phyloP scores from a whole-genome alignment of 2,113 vertebrate genomes.

The Canis aureus region DNA sequence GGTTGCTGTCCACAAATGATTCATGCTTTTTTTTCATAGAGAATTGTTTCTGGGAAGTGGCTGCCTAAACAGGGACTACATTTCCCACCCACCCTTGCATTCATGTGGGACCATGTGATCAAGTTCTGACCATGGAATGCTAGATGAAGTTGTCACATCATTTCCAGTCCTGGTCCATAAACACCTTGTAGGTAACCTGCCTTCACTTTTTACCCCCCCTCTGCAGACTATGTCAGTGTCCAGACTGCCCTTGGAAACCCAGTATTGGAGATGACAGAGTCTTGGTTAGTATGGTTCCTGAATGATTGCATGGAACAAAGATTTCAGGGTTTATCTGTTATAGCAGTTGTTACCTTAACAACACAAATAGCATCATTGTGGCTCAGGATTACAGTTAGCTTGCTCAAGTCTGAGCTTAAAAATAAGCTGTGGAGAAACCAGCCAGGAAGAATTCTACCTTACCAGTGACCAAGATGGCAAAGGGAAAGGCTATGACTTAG shows the following conservation, averaged over 20 bases:
- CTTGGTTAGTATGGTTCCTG: not conserved
- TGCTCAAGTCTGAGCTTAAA: not conserved
- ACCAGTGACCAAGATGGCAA: not conserved
- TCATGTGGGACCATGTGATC: not conserved
- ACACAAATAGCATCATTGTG: not conserved
- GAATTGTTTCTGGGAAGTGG: not conserved
- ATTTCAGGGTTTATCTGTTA: constrained; percentile 21
- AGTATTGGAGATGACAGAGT: not conserved
- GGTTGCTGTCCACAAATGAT: not conserved
- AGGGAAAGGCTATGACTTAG: not conserved
- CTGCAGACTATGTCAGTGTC: not conserved
- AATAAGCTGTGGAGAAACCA: constrained; percentile 7
- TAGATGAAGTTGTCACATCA: not conserved
- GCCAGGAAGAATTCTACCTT: not conserved
- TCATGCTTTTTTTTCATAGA: not conserved
- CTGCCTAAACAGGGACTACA: not conserved
- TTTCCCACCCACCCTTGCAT: not conserved
- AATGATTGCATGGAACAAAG: not conserved
- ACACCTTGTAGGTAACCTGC: not conserved
- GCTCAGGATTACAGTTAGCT: not conserved
- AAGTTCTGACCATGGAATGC: not conserved
- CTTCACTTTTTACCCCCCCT: not conserved
- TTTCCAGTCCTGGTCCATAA: not conserved
- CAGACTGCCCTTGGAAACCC: not conserved
- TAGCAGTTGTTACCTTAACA: not conserved